Evolutionary conservation across 2,888 invertebrate genomes (phyloP).

Genomic region (Agapostemon virescens): DNA sequence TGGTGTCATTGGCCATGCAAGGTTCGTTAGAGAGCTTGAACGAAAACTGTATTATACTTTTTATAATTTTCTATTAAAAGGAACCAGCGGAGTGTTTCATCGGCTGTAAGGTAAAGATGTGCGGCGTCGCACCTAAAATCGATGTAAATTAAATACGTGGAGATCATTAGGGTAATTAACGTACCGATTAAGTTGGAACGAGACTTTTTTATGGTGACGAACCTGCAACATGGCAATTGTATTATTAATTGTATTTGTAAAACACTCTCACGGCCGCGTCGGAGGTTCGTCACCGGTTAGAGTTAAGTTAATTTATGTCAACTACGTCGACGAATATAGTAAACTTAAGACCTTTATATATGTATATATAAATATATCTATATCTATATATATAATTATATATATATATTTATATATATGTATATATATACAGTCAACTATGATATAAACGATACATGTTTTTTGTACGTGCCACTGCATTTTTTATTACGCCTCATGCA

Average conservation of each 20-base stretch:
- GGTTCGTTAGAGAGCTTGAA: constrained; percentile 44
- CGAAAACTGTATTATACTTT: constrained; percentile 67
- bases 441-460: constrained; percentile 77
- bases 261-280: constrained; percentile 40
- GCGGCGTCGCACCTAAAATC: constrained; percentile 12
- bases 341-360: constrained; percentile 74
- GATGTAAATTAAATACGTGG: constrained; percentile 29
- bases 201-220: constrained; percentile 54
- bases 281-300: constrained; percentile 65
- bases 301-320: constrained; percentile 74
- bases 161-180: constrained; percentile 33
- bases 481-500: constrained; percentile 19
- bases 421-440: constrained; percentile 68
- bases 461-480: constrained; percentile 69
- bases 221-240: constrained; percentile 61
- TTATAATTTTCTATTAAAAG: constrained; percentile 67
- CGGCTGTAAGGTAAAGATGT: constrained; percentile 14
- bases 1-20: not conserved
- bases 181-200: constrained; percentile 43
- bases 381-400: not conserved
- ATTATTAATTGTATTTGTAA: constrained; percentile 53
- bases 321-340: constrained; percentile 65
- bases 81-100: constrained; percentile 28
- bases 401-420: not conserved
- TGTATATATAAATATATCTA: not conserved